Conservation (phyloP, 2,113 vertebrate genomes). For the Sakesphorus luctuosus region DNA sequence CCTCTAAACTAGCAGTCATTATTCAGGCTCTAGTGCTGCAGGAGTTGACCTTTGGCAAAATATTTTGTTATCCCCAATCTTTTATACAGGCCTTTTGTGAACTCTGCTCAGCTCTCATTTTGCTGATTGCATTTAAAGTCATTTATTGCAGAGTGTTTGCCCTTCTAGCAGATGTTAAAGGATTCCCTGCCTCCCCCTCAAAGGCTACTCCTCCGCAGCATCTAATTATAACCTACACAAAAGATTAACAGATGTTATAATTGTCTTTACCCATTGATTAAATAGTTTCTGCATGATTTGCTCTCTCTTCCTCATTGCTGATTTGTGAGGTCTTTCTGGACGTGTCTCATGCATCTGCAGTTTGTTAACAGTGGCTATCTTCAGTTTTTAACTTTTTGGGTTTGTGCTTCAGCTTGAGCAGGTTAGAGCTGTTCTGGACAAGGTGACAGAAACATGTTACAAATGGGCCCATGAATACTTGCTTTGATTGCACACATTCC, state of each 20-base stretch:
- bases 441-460: not conserved
- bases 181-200: conserved; percentile 67
- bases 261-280: conserved; percentile 83
- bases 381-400: conserved; percentile 50
- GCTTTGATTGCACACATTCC: not conserved
- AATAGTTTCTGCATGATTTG: conserved; percentile 81
- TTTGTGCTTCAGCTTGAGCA: conserved; percentile 43
- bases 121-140: conserved; percentile 67
- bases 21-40: conserved; percentile 29
- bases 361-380: conserved; percentile 38
- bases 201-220: conserved; percentile 76
- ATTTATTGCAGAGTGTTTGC: conserved; percentile 63
- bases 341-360: conserved; percentile 55
- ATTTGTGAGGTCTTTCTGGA: conserved; percentile 71
- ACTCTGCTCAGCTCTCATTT: conserved; percentile 57
- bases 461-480: not conserved
- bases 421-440: not conserved
- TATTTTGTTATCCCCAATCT: conserved; percentile 68
- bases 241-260: conserved; percentile 87
- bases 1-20: conserved; percentile 51
- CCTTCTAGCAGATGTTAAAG: conserved; percentile 80
- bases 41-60: conserved; percentile 71
- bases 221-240: conserved; percentile 81
- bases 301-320: conserved; percentile 59
- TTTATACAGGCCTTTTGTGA: conserved; percentile 65